These are phyloP conservation scores for Corythornis cristatus DNA, from an alignment of 2,113 vertebrate genomes.

Conservation along the genomic window DNA sequence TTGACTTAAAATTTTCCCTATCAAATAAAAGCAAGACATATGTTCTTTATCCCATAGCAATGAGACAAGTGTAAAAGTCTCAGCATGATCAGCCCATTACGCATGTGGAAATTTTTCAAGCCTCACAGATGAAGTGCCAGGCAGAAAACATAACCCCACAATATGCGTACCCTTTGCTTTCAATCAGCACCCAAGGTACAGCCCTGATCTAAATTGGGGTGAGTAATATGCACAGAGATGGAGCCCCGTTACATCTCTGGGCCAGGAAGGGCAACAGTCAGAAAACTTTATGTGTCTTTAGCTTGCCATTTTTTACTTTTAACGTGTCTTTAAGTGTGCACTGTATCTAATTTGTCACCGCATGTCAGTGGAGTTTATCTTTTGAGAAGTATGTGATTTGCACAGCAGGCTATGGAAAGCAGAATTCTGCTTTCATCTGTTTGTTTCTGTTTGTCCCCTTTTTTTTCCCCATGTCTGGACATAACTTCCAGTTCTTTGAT, in stretches of 20 bases:
- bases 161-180: not conserved
- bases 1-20: not conserved
- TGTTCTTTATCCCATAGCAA: not conserved
- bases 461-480: not conserved
- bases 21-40: not conserved
- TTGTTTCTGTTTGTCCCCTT: no score
- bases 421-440: not conserved
- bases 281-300: not conserved
- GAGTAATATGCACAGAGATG: not conserved
- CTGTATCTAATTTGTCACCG: not conserved
- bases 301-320: not conserved
- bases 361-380: not conserved
- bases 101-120: not conserved
- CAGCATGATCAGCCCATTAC: not conserved
- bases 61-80: not conserved
- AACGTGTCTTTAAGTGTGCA: not conserved
- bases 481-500: not conserved
- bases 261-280: not conserved
- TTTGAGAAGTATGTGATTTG: not conserved
- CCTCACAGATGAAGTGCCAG: not conserved
- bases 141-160: not conserved
- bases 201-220: rapidly evolving
- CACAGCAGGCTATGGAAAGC: not conserved
- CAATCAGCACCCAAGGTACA: not conserved
- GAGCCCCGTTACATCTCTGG: not conserved